Percentiles rank a stretch among this genome's conserved stretches.
Conservation (phyloP, 1,140 invertebrate genomes). For the Schlechtendalia chinensis region DNA sequence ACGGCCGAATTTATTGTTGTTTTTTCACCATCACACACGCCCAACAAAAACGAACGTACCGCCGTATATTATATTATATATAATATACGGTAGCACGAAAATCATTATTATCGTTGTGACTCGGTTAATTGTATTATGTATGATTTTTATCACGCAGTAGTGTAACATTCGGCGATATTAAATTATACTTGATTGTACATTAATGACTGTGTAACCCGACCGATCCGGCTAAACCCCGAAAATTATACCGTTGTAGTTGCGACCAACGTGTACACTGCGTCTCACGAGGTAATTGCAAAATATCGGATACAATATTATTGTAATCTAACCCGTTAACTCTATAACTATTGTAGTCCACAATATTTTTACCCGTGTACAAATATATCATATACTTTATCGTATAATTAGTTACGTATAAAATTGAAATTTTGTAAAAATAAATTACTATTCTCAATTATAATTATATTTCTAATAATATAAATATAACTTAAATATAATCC, state of each 20-base stretch:
- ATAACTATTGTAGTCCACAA: too few species aligned
- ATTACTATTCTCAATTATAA: too few species aligned
- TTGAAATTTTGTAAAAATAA: too few species aligned
- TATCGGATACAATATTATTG: too few species aligned
- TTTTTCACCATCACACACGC: constrained; percentile 35
- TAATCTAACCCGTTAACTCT: too few species aligned
- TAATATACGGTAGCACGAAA: background rate
- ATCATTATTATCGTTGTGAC: constrained; percentile 35
- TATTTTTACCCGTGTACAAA: too few species aligned
- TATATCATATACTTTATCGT: too few species aligned
- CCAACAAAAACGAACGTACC: constrained; percentile 26
- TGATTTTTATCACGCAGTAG: background rate
- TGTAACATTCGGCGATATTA: constrained; percentile 16
- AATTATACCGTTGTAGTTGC: background rate
- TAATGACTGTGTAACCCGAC: background rate
- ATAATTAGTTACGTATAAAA: too few species aligned
- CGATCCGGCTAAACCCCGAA: background rate
- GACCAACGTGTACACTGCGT: background rate
- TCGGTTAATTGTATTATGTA: constrained; percentile 21
- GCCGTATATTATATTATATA: constrained; percentile 5
- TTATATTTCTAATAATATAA: too few species aligned
- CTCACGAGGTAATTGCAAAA: background rate
- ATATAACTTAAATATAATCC: too few species aligned
- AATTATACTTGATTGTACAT: constrained; percentile 10
- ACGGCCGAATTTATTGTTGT: constrained; percentile 24